A percentile compares a stretch with the other conserved stretches of the same genome.
phyloP scores from a whole-genome alignment of 2,888 invertebrate genomes.

The Polylopha cassiicola region DNA sequence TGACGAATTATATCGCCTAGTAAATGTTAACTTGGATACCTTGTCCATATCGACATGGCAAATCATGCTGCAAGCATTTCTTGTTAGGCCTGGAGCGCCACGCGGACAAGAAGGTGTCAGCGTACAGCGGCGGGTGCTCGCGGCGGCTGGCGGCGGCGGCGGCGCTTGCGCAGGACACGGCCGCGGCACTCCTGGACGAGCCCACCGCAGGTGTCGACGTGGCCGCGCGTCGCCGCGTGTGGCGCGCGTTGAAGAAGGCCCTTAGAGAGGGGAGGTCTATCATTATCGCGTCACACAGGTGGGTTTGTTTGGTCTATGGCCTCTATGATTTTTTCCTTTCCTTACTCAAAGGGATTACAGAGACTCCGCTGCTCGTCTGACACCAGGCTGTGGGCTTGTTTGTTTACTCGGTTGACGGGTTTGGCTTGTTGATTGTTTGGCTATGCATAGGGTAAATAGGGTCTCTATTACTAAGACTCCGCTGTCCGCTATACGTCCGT shows the following conservation, averaged over 20 bases:
- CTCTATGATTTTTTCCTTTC: too few species aligned
- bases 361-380: constrained; percentile 87
- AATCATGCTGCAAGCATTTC: too few species aligned
- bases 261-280: constrained; percentile 74
- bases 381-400: too few species aligned
- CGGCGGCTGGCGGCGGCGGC: constrained; percentile 65
- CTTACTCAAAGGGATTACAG: too few species aligned
- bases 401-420: too few species aligned
- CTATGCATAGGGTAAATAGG: too few species aligned
- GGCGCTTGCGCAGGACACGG: constrained; percentile 51
- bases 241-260: constrained; percentile 76
- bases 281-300: constrained; percentile 83
- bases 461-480: too few species aligned
- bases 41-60: too few species aligned
- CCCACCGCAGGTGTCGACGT: constrained; percentile 85
- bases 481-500: too few species aligned
- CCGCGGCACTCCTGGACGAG: constrained; percentile 82
- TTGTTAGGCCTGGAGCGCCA: constrained; percentile 31
- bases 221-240: constrained; percentile 78
- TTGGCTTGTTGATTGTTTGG: too few species aligned
- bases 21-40: too few species aligned
- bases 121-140: constrained; percentile 84
- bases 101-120: constrained; percentile 26
- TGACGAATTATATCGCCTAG: too few species aligned
- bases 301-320: constrained; percentile 34